A percentile compares a stretch with the other conserved stretches of the same genome.
Evolutionary conservation across 2,888 invertebrate species (phyloP).

Genomic region (Tenthredo amoena): DNA sequence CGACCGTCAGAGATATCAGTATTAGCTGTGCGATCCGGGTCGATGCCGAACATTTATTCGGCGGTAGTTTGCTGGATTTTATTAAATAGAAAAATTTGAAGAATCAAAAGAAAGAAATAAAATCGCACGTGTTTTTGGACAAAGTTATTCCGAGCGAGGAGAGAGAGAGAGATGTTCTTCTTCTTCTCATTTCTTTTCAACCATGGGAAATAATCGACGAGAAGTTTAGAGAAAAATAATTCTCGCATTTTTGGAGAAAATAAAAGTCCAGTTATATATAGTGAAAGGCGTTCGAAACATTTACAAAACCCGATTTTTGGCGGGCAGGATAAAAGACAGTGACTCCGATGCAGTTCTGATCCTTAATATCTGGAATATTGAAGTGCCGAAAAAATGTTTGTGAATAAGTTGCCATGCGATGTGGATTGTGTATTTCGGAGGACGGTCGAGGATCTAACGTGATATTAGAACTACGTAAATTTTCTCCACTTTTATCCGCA

Average conservation of each 20-base stretch:
- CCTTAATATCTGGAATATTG: background rate
- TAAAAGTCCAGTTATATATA: background rate
- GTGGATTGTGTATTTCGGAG: constrained; percentile 42
- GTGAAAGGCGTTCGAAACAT: background rate
- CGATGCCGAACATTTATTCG: background rate
- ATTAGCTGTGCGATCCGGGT: constrained; percentile 70
- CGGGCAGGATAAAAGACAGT: background rate
- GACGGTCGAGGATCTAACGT: constrained; percentile 49
- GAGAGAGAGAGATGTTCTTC: background rate
- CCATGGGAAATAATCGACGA: background rate
- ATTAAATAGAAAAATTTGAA: background rate
- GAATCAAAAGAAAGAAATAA: background rate
- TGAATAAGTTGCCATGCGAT: constrained; percentile 39
- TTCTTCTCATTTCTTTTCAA: background rate
- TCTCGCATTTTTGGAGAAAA: background rate
- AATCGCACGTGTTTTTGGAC: background rate
- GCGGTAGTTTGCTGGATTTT: background rate
- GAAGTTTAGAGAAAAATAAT: background rate
- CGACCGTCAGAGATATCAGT: constrained; percentile 69
- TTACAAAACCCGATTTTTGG: background rate
- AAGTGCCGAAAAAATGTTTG: constrained; percentile 23
- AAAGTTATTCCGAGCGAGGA: background rate
- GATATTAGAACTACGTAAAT: background rate
- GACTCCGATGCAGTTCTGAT: background rate
- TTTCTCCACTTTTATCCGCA: background rate